Conservation (phyloP, 2,113 vertebrate genomes). For the Platichthys flesus region DNA sequence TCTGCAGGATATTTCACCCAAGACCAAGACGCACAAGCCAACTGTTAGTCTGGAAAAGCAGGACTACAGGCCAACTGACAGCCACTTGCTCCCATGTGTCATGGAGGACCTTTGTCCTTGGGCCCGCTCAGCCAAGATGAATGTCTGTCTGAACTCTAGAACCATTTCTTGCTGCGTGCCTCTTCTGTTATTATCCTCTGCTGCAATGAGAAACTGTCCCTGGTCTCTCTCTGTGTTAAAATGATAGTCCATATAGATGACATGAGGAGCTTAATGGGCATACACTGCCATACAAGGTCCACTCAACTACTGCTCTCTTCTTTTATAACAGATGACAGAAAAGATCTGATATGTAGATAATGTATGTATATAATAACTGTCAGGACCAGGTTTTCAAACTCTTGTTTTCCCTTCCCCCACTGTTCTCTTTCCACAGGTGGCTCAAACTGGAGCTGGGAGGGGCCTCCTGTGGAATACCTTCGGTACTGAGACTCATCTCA, state of each 20-base stretch:
- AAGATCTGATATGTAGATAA: background rate
- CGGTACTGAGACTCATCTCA: too few relatives aligned
- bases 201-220: constrained; percentile 18
- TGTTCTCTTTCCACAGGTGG: too few relatives aligned
- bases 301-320: background rate
- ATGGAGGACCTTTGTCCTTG: constrained; percentile 9
- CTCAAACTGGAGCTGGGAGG: too few relatives aligned
- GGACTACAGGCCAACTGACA: background rate
- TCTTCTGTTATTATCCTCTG: constrained; percentile 28
- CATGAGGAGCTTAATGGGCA: constrained; percentile 19
- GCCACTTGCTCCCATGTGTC: constrained; percentile 33
- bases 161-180: constrained; percentile 3
- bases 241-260: constrained; percentile 5
- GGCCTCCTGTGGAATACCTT: too few relatives aligned
- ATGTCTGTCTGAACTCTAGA: constrained; percentile 7
- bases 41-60: constrained; percentile 40
- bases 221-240: constrained; percentile 20
- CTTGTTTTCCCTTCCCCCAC: too few relatives aligned
- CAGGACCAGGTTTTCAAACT: too few relatives aligned
- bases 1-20: constrained; percentile 41
- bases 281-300: constrained; percentile 23
- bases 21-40: constrained; percentile 19
- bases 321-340: constrained; percentile 3
- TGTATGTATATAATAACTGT: too few relatives aligned
- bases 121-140: constrained; percentile 3